Percentiles rank a stretch among this genome's conserved stretches.
Conservation (phyloP, 35 echinoderm and acorn worm genomes). For the Heliocidaris erythrogramma region DNA sequence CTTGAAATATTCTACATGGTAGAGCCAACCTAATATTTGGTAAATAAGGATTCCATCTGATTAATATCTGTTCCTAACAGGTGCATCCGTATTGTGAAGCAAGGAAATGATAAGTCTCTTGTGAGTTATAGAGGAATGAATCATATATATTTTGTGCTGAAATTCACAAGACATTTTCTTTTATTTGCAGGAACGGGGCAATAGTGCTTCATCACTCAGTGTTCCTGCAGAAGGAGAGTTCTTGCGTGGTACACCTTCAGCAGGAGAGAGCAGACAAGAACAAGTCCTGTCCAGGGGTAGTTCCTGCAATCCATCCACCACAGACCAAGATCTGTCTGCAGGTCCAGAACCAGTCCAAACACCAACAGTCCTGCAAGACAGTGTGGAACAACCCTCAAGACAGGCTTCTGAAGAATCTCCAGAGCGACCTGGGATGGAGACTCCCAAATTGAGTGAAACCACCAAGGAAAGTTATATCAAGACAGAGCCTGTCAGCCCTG, state of each 20-base stretch:
- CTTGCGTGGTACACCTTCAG: slow-evolving; percentile 31
- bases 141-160: too few species aligned
- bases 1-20: too few species aligned
- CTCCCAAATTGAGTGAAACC: slow-evolving; percentile 19
- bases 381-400: slow-evolving; percentile 51
- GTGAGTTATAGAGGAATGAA: too few species aligned
- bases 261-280: slow-evolving; percentile 61
- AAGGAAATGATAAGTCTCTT: too few species aligned
- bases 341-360: slow-evolving; percentile 53
- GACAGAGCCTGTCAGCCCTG: slow-evolving; percentile 85
- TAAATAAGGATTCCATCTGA: too few species aligned
- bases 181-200: slow-evolving; percentile 59
- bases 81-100: too few species aligned
- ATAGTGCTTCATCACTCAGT: slow-evolving; percentile 51
- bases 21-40: too few species aligned
- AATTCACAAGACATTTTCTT: not conserved
- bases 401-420: slow-evolving; percentile 12
- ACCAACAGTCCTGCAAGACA: slow-evolving; percentile 35
- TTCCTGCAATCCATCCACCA: slow-evolving; percentile 84
- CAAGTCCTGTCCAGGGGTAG: slow-evolving; percentile 69
- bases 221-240: slow-evolving; percentile 56
- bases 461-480: slow-evolving; percentile 71
- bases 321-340: slow-evolving; percentile 62
- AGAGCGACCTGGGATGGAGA: not conserved
- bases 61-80: too few species aligned